A percentile compares a stretch with the other conserved stretches of the same genome.
phyloP scores from a whole-genome alignment of 1,140 invertebrate species.

The Danaus plexippus region DNA sequence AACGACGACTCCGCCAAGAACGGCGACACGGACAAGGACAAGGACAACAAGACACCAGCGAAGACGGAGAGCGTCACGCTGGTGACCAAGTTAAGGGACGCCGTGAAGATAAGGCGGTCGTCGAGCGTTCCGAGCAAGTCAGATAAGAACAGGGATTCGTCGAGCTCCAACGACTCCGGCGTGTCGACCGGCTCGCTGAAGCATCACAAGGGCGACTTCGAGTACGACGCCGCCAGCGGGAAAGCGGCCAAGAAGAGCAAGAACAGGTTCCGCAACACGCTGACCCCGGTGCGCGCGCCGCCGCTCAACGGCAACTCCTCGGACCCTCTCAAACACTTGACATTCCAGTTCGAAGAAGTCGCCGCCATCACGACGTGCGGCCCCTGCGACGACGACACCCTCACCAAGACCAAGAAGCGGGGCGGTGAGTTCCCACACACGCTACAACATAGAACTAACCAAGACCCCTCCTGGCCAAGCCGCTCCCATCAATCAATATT shows the following conservation, averaged over 20 bases:
- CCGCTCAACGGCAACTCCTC: constrained; percentile 81
- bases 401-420: constrained; percentile 56
- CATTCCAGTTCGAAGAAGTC: constrained; percentile 80
- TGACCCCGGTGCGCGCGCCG: constrained; percentile 73
- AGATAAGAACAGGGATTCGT: constrained; percentile 83
- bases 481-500: background rate
- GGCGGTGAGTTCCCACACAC: constrained; percentile 39
- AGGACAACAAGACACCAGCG: constrained; percentile 23
- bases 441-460: background rate
- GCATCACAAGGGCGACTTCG: constrained; percentile 76
- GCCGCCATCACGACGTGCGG: constrained; percentile 78
- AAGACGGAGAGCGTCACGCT: constrained; percentile 49
- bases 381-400: constrained; percentile 78
- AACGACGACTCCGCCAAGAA: no score
- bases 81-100: constrained; percentile 65
- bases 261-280: constrained; percentile 48
- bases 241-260: constrained; percentile 70
- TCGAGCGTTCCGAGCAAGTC: constrained; percentile 86
- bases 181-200: constrained; percentile 81
- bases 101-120: constrained; percentile 80
- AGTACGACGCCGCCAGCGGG: constrained; percentile 75
- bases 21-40: no score
- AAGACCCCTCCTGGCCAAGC: background rate
- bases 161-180: constrained; percentile 88
- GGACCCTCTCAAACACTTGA: constrained; percentile 80